Conservation (phyloP, 2,113 vertebrate genomes). For the Orthonyx spaldingii region DNA sequence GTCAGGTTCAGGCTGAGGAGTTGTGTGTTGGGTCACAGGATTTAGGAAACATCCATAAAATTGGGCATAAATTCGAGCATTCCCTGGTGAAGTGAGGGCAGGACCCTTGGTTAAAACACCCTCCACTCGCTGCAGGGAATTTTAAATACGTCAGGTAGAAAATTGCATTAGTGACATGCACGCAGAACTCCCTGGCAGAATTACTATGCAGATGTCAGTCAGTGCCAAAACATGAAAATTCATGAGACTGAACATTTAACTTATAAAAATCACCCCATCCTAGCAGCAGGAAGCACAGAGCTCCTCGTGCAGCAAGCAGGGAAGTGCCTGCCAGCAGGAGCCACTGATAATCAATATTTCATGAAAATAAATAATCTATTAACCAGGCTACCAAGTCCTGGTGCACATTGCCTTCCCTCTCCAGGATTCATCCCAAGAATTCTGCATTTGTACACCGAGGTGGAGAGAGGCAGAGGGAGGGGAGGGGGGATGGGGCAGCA, state of each 20-base stretch:
- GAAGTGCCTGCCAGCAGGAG: not conserved
- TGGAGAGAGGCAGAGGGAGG: not conserved
- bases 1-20: not conserved
- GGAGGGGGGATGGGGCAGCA: not conserved
- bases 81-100: not conserved
- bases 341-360: conserved; percentile 23
- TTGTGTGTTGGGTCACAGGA: not conserved
- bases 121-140: not conserved
- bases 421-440: not conserved
- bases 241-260: not conserved
- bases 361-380: conserved; percentile 43
- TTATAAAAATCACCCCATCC: not conserved
- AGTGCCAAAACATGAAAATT: conserved; percentile 25
- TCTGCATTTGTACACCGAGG: not conserved
- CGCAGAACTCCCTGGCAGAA: not conserved
- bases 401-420: not conserved
- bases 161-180: not conserved
- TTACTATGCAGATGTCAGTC: conserved; percentile 11
- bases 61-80: not conserved
- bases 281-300: not conserved
- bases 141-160: not conserved
- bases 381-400: not conserved
- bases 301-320: not conserved
- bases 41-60: not conserved
- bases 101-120: not conserved